Evolutionary conservation across 2,888 invertebrate species (phyloP).

Genomic region (Leptodirus hochenwartii): DNA sequence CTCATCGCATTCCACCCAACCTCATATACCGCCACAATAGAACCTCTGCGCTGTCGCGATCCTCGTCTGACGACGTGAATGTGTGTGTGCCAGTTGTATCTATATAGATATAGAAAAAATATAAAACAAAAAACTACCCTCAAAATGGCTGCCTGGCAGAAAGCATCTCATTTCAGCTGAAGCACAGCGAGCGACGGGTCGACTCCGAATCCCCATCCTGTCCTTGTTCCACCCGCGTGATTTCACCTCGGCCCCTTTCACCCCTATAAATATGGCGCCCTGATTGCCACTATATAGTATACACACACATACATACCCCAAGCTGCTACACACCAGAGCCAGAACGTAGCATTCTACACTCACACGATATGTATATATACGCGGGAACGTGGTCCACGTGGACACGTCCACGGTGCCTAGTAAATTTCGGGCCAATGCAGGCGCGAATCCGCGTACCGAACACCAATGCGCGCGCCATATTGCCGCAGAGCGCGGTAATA

Average conservation of each 20-base stretch:
- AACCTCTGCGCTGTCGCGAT: too few relatives aligned
- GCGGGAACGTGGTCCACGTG: too few relatives aligned
- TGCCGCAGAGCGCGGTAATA: too few relatives aligned
- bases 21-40: too few relatives aligned
- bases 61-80: too few relatives aligned
- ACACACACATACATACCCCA: too few relatives aligned
- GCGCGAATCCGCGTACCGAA: conserved; percentile 10
- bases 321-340: conserved; percentile 23
- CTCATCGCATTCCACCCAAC: too few relatives aligned
- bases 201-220: conserved; percentile 13
- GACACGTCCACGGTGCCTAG: conserved; percentile 6
- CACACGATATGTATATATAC: too few relatives aligned
- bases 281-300: conserved; percentile 33
- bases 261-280: conserved; percentile 34
- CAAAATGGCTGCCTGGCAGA: conserved; percentile 51
- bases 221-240: conserved; percentile 31
- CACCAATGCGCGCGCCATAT: conserved; percentile 3
- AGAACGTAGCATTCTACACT: too few relatives aligned
- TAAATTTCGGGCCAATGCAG: conserved; percentile 15
- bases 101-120: too few relatives aligned
- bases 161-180: conserved; percentile 32
- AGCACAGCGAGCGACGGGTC: conserved; percentile 16
- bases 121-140: conserved; percentile 42
- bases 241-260: conserved; percentile 30
- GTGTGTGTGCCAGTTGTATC: too few relatives aligned